Base-by-base conservation (phyloP, 1,140 invertebrate species). In the Dendrolimus punctatus region DNA sequence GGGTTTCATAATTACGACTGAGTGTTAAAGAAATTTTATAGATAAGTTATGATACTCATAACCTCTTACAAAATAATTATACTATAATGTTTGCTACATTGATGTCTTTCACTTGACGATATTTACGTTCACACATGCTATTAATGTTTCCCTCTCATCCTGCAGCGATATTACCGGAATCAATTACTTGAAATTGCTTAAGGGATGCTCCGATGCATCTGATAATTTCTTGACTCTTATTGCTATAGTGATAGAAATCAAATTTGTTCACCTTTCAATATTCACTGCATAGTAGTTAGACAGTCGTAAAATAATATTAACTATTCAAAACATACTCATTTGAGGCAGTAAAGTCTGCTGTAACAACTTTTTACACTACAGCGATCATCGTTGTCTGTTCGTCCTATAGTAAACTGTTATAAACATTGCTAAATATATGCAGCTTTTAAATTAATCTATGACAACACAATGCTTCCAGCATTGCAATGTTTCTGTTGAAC, bases 381-480 rank as follows among this genome's bases (percentile, higher is more conserved):
- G 23, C 23, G 40, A 7, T 55, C 49, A 60, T 57, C 47, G 46
- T 55, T 39, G 8, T 43, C 43, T 49, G 47, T 57, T 59, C 62
- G 46, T 52, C 62, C 58, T 55, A 62, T 62, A 64, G 63, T 62
- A 69, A 73, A 66, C 68, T 66, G 66, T 59, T 55, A 46, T 59
- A 49, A 60, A 60, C 58, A 60, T 60, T 50, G 56, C 40, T 52
- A 63, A 23, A 64, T 68, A 66, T 75, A 72, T 72, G 68, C 65
- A 49, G 49, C 62, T 43, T 9, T 40, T 7, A 62, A 60, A 66
- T 71, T 71, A 75, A 73, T 72, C 71, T 60, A 65, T 23, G 23
- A 23, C 23, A 23, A 23, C 23, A 23, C 23, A 23, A 23, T 23
- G 23, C 23, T 23, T 23, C 23, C 1, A 23, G 23, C 23, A 23